Conservation (phyloP, 2,797 vertebrate species). For the Falco rusticolus region DNA sequence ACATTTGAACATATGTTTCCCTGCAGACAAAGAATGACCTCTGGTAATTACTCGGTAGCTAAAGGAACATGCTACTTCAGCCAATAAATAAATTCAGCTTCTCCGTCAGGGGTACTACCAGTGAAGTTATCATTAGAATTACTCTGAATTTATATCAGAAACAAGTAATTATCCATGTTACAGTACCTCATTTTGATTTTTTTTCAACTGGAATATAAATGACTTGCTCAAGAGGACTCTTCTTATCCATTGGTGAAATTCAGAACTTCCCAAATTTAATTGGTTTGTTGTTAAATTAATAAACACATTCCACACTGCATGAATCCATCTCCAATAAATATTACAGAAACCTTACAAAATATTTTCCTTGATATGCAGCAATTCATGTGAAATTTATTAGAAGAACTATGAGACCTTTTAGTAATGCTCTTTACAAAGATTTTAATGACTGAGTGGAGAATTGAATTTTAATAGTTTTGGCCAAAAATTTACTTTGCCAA, state of each 20-base stretch:
- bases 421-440: background rate
- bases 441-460: background rate
- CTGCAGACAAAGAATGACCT: background rate
- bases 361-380: background rate
- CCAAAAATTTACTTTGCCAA: background rate
- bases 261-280: background rate
- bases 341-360: background rate
- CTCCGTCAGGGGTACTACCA: background rate
- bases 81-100: background rate
- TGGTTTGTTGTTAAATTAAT: background rate
- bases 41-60: background rate
- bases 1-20: background rate
- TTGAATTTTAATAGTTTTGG: background rate
- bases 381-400: background rate
- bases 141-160: background rate
- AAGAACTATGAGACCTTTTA: background rate
- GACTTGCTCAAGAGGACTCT: background rate
- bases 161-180: background rate
- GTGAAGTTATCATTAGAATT: background rate
- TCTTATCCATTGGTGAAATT: background rate
- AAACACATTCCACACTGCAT: rapidly evolving
- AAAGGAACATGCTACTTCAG: background rate
- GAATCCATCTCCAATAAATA: background rate
- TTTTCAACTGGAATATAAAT: background rate
- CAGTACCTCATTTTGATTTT: background rate